Evolutionary conservation across 2,888 invertebrate genomes (phyloP).

Genomic region (Calameuta idolon): DNA sequence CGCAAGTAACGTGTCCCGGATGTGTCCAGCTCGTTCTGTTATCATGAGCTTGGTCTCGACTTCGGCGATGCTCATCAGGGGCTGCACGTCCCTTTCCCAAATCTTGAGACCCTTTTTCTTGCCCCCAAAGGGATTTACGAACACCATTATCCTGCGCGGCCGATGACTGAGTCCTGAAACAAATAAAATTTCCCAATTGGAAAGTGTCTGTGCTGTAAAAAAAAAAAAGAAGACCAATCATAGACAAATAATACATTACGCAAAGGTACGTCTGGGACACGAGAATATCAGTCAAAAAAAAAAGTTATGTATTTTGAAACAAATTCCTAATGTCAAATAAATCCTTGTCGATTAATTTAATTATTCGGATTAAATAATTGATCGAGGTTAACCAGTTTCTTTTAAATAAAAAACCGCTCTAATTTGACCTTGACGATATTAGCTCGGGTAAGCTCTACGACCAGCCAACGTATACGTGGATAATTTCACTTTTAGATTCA

Average conservation of each 20-base stretch:
- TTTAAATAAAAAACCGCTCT: background rate
- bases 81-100: conserved; percentile 80
- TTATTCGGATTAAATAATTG: background rate
- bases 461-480: background rate
- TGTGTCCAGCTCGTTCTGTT: conserved; percentile 83
- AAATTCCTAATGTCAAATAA: too few species aligned
- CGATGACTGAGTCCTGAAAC: conserved; percentile 70
- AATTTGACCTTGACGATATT: background rate
- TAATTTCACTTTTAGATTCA: background rate
- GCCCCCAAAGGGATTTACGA: conserved; percentile 89
- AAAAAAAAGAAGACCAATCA: background rate
- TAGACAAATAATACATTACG: background rate
- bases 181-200: background rate
- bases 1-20: conserved; percentile 75
- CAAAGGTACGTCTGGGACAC: background rate
- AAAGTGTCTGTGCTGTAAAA: background rate
- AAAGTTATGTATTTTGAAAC: too few species aligned
- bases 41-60: conserved; percentile 76
- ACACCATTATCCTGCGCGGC: conserved; percentile 79
- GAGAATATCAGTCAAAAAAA: background rate
- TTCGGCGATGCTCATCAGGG: conserved; percentile 74
- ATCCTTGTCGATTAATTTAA: too few species aligned
- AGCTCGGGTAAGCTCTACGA: background rate
- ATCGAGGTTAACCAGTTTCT: background rate
- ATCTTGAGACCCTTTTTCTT: conserved; percentile 79